Base-by-base conservation (phyloP, 2,888 invertebrate genomes). In the Sminthurides aquaticus region DNA sequence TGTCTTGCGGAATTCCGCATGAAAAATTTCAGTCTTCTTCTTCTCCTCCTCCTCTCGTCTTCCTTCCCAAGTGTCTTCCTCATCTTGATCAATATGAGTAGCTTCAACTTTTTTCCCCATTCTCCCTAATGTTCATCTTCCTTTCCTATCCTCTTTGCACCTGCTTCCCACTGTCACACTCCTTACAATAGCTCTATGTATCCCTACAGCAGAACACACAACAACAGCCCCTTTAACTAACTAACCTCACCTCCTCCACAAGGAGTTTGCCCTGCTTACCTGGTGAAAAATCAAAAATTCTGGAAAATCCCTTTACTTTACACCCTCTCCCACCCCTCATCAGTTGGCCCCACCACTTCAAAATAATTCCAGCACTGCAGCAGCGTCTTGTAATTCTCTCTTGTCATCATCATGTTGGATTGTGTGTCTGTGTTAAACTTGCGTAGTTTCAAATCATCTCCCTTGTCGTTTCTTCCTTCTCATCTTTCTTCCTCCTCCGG, bases 1-100 rank as follows among this genome's bases (percentile, higher is more conserved):
- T 59, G 49, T 57, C 49, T 62, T 62, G 62, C 62, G 62, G 62
- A 62, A 62, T 57, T 57, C 57, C 57, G 62, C 62, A 62, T 62
- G 57, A 62, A 62, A 57, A 62, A 62, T 62, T 62, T 62, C 48
- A 56, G 55, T 61, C 56, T 58, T 29, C 57, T 29, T 29, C 26
- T 57, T 28, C 29, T 26, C 27, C 26, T 25, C n/a, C 57, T 57
- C 28, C 28, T 26, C 57, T 57, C 28, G n/a, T 26, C 54, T 29
- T 60, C 20, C 49, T 20, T 27, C 20, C 29, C 52, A 49, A 24
- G 43, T 34, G 43, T 34, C 43, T 34, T 34, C 43, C 15, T 34
- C 43, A 34, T 34, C 43, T 11, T 34, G 15, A 15, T 11, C 43
- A 34, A 34, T 34, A 11, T 34, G 43, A 34, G 43, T 15, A 34